Base-by-base conservation (phyloP, 2,113 vertebrate genomes). In the Polyodon spathula region DNA sequence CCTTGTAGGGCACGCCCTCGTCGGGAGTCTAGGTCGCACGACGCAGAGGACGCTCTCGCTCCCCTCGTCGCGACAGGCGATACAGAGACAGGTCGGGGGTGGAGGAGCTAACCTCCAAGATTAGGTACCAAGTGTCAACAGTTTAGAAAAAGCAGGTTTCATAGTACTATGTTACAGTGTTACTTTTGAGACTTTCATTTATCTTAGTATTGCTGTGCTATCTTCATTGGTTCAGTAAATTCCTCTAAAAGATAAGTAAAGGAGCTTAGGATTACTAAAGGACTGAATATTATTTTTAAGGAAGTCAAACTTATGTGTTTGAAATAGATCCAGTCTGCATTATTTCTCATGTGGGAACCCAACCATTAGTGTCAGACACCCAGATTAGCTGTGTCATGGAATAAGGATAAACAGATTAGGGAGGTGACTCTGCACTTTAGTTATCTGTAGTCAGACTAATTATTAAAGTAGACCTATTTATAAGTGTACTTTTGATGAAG, bases 171-270 rank as follows among this genome's bases (percentile, higher is more conserved):
- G 71, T 63, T 68, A 65, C 77, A 81, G 39, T 39, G 43, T 79
- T 76, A 74, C 69, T 79, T 78, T 81, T 73, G 77, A 80, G 80
- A 75, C 72, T 62, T 78, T 79, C 54, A 71, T 71, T 77, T 81
- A 83, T 79, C 74, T 77, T 73, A 78, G 74, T 73, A 76, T 78
- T 75, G 77, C 59, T 68, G 74, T 76, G 76, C 82, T 86, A 88
- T 86, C 83, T 73, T 81, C 76, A 84, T 73, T 79, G 82, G 83
- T 80, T 71, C 76, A 81, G 75, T 73, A 85, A 85, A 86, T 86
- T 84, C 83, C 82, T 76, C 80, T 74, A 48, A 61, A 66, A 80
- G 86, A 88, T 88, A 85, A 87, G 81, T 75, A 81, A 84, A 84
- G 81, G 70, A 79, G 81, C 71, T 86, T 83, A 84, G 81, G 80